phyloP scores from a whole-genome alignment of 2,888 invertebrate genomes.

The Nematopogon swammerdamellus region DNA sequence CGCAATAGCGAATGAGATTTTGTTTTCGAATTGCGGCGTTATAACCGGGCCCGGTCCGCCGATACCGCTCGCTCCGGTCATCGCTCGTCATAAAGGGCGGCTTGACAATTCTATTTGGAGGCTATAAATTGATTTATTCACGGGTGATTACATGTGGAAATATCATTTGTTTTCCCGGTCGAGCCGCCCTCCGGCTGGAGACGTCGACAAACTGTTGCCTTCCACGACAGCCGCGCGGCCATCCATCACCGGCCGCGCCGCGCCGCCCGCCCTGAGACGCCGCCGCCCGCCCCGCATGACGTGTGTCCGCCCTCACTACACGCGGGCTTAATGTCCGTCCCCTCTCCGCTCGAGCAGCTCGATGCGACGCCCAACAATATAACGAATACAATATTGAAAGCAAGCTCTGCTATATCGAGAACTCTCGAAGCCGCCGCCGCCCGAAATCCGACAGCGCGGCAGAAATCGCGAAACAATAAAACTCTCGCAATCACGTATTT shows the following conservation, averaged over 20 bases:
- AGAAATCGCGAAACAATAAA: not conserved
- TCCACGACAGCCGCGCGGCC: not conserved
- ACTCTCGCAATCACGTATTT: not conserved
- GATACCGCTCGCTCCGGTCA: too few species aligned
- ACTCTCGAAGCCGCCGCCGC: too few species aligned
- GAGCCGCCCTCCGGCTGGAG: not conserved
- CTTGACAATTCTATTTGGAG: not conserved
- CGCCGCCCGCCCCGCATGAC: not conserved
- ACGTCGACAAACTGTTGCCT: not conserved
- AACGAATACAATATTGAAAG: too few species aligned
- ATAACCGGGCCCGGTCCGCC: too few species aligned
- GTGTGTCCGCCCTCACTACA: not conserved
- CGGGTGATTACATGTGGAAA: not conserved
- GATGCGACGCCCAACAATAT: too few species aligned
- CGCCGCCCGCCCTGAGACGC: not conserved
- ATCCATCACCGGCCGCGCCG: not conserved
- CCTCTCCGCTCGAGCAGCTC: too few species aligned
- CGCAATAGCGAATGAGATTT: too few species aligned
- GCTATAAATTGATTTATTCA: not conserved
- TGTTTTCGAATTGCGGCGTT: too few species aligned
- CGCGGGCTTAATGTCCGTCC: not conserved
- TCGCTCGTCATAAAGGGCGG: not conserved
- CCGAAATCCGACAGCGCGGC: not conserved
- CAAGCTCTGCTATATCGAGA: too few species aligned
- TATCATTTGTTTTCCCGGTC: not conserved